Base-by-base conservation (phyloP, 2,113 vertebrate species). In the Eidolon helvum region DNA sequence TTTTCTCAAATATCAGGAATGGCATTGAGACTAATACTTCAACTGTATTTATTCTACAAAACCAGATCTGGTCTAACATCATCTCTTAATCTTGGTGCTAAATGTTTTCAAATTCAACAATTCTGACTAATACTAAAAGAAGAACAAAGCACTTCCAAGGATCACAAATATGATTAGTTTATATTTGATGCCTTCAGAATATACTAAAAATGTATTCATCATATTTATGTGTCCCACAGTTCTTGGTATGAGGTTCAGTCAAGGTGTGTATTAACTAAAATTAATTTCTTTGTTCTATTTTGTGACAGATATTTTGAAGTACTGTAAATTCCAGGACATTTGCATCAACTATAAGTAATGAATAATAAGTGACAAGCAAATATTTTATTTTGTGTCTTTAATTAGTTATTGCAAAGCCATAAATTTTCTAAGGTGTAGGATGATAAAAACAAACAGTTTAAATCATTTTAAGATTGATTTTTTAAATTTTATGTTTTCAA, bases 391-490 rank as follows among this genome's bases (percentile, higher is more conserved):
- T 87, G 35, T 71, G 65, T 87, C 65, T 79, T 48, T 94, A 92
- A 96, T 96, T 95, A 97, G 61, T 82, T 95, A 96, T 92, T 96
- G 38, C 14, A 45, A 96, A 94, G 11, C 22, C 72, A 93, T 97
- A 57, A 8, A 92, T 96, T 84, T 93, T 48, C 35, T 65, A 79
- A 35, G 61, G 33, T 69, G 15, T 55, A 35, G 6, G n/a, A 91
- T 78, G 55, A 89, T 77, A 68, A 86, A 94, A 92, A 91, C 72
- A 91, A 93, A 61, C 53, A 66, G n/a, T 65, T 75, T 74, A 87
- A 96, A 91, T 89, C 21, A 95, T 92, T 92, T 93, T 72, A 55
- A 89, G 69, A 90, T 66, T 87, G 9, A 83, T 72, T 87, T 55
- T 79, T 75, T 30, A 53, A 66, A 43, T 61, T 19, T 92, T 21